A percentile compares a stretch with the other conserved stretches of the same genome.
These are phyloP conservation scores for Sarcophaga peregrina DNA, from an alignment of 1,140 invertebrate species.

Conservation along the genomic window DNA sequence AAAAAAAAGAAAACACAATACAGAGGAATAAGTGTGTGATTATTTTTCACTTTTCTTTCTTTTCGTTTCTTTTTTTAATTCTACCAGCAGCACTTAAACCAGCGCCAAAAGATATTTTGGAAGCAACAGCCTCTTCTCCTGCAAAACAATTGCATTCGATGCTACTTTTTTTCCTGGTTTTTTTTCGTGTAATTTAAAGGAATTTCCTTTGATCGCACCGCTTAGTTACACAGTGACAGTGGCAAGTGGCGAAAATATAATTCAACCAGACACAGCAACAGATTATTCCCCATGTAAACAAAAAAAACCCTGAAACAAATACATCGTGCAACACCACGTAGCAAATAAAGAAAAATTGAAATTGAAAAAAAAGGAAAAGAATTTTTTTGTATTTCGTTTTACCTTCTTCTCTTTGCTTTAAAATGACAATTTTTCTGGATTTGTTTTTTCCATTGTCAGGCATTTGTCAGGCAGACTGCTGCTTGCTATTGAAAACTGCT, in stretches of 20 bases:
- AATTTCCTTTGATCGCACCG: slow-evolving; percentile 36
- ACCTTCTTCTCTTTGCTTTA: no score
- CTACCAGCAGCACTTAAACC: neutral
- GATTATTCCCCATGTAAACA: slow-evolving; percentile 29
- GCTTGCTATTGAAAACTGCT: no score
- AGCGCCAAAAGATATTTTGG: neutral
- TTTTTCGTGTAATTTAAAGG: slow-evolving; percentile 21
- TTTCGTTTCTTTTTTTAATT: neutral
- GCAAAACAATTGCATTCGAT: neutral
- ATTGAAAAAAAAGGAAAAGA: neutral
- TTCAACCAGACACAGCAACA: slow-evolving; percentile 35
- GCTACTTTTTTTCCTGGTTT: no score
- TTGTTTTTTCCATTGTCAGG: no score
- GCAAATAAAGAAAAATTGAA: neutral
- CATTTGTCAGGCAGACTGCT: no score
- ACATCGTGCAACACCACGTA: no score
- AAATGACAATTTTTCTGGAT: no score
- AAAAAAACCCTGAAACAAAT: no score
- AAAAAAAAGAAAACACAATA: neutral
- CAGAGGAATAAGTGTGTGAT: neutral
- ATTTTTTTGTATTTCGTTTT: neutral
- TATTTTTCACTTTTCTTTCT: neutral
- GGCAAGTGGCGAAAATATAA: slow-evolving; percentile 38
- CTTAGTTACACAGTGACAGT: slow-evolving; percentile 38
- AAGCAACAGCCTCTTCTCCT: no score